A percentile compares a stretch with the other conserved stretches of the same genome.
Conservation (phyloP, 2,113 vertebrate species). For the Odontophorus gujanensis region DNA sequence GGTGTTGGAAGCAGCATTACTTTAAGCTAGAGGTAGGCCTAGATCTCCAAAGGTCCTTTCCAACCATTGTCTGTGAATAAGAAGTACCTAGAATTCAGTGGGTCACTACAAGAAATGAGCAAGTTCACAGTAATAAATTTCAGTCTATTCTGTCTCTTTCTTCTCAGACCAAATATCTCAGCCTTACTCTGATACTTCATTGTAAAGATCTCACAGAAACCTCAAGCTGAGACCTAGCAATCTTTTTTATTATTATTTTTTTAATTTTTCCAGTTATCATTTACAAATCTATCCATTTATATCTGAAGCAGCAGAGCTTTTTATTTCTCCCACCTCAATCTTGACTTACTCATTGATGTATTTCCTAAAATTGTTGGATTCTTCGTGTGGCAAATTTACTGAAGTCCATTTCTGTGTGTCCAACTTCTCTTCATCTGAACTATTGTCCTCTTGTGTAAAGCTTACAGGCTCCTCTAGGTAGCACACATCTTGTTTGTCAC, state of each 20-base stretch:
- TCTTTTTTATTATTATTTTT: not conserved
- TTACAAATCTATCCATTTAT: not conserved
- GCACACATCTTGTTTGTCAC: not conserved
- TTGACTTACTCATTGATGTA: not conserved
- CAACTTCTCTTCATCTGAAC: not conserved
- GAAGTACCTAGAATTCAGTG: not conserved
- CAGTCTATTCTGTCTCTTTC: not conserved
- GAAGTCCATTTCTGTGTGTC: not conserved
- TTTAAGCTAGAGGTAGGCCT: not conserved
- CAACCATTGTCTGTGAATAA: not conserved
- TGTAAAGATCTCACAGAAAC: not conserved
- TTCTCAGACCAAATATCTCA: not conserved
- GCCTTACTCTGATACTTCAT: not conserved
- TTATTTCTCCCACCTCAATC: accelerated
- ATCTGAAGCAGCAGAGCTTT: not conserved
- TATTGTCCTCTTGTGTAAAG: accelerated
- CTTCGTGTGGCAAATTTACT: not conserved
- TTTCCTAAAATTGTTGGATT: not conserved
- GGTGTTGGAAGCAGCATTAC: not conserved
- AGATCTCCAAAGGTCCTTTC: not conserved
- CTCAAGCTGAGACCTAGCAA: not conserved
- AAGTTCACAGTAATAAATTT: not conserved
- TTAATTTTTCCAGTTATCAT: not conserved
- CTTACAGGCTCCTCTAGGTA: not conserved
- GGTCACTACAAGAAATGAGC: not conserved